Evolutionary conservation across 2,888 invertebrate genomes (phyloP).

Genomic region (Microdon myrmicae): DNA sequence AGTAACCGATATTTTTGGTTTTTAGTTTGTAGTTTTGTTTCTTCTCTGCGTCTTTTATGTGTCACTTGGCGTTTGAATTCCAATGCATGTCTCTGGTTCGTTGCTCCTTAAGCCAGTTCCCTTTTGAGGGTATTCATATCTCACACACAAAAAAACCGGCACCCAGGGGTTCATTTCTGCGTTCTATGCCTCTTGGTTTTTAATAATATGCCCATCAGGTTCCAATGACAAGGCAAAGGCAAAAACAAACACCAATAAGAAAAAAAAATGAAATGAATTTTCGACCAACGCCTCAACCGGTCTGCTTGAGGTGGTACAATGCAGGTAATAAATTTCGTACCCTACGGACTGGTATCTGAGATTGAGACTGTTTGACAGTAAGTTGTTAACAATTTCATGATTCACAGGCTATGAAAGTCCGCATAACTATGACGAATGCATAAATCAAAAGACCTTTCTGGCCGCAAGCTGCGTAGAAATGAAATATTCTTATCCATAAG

Average conservation of each 20-base stretch:
- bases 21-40: no score
- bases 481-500: no score
- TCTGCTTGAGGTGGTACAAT: conserved; percentile 11
- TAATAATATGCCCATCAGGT: conserved; percentile 29
- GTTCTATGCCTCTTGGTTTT: background rate
- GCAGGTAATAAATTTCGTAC: background rate
- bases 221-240: conserved; percentile 21
- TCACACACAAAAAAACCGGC: conserved; percentile 25
- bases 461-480: no score
- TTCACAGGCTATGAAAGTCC: conserved; percentile 48
- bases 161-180: conserved; percentile 19
- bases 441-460: conserved; percentile 8
- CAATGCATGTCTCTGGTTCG: background rate
- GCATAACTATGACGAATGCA: conserved; percentile 17
- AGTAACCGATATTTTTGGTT: background rate
- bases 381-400: conserved; percentile 44
- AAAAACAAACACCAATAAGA: conserved; percentile 2
- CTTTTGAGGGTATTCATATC: conserved; percentile 25
- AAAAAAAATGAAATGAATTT: conserved; percentile 12
- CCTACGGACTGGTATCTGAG: conserved; percentile 9
- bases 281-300: conserved; percentile 40
- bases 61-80: background rate
- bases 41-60: no score
- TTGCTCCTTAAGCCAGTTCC: conserved; percentile 14
- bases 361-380: conserved; percentile 33